Evolutionary conservation across 2,888 invertebrate genomes (phyloP), one percentile per base, ranked within the genome.

Genomic region (Nemapogon koenigi): DNA sequence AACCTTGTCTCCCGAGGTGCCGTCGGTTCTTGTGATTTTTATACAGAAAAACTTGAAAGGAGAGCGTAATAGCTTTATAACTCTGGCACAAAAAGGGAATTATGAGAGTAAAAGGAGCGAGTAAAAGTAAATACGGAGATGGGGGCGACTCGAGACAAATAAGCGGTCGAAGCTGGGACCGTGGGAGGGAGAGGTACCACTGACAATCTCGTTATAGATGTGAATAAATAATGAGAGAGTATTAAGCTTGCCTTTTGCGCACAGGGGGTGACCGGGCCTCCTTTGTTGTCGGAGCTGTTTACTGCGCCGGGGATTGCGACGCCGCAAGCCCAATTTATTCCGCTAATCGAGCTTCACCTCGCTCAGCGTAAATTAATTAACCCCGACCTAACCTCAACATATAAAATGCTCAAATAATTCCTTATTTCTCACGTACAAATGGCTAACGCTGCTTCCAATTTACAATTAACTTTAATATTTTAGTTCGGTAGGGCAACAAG

Each of bases 191-290:
- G 50, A 65, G 62, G 63, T 62, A 62, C 62, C 37, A 62, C 71
- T 65, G 69, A 68, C 69, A 72, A 75, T 72, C 68, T 71, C 69
- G 71, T 72, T 72, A 72, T 64, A 67, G 65, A 71, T 64, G 71
- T 76, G 71, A 76, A 76, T 76, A 73, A 76, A 73, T 72, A 75
- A 75, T 73, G 68, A 71, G 67, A 63, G 57, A 64, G 68, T 70
- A 71, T 69, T 69, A 68, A 68, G 64, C 62, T 55, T 59, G 62
- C 57, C 53, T 58, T 57, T 53, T 53, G 57, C 57, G 57, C 50
- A 52, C 50, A 57, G 59, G 59, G 51, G 49, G 42, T 41, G 51
- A 50, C 55, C 54, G 57, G 15, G 18, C 8, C 33, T 33, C 17
- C 42, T 39, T 37, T 39, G 39, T 42, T 39, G 69, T 62, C 60